Conservation (phyloP, 1,140 invertebrate genomes). For the Macrocentrus cingulum region DNA sequence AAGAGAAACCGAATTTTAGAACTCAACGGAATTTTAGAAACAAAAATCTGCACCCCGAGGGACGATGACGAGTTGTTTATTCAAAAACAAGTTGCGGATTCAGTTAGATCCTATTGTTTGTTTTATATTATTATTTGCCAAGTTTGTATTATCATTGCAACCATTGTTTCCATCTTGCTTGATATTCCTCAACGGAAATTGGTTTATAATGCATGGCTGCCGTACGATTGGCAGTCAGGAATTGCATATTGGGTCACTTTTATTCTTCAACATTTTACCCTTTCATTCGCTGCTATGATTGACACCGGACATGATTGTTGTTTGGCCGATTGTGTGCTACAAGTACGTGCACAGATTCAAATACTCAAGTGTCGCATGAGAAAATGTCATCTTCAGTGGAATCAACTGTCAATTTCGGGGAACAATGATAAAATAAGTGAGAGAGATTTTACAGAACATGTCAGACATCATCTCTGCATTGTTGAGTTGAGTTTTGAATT, state of each 20-base stretch:
- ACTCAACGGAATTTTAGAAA: neutral
- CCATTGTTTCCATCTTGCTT: neutral
- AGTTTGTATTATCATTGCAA: neutral
- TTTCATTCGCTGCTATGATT: neutral
- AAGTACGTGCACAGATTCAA: slow-evolving; percentile 8
- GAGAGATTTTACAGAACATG: slow-evolving; percentile 6
- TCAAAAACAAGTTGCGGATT: neutral
- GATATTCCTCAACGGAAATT: neutral
- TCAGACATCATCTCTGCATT: slow-evolving; percentile 33
- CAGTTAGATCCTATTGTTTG: neutral
- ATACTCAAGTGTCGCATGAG: slow-evolving; percentile 6
- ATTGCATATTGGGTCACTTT: slow-evolving; percentile 4
- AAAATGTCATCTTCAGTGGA: neutral
- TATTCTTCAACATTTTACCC: neutral
- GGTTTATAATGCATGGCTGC: neutral
- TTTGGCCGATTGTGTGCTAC: slow-evolving; percentile 7
- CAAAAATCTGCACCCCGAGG: neutral
- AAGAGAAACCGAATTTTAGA: neutral
- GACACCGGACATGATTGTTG: slow-evolving; percentile 2
- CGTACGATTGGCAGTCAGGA: neutral
- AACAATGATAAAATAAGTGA: neutral
- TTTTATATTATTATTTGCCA: neutral
- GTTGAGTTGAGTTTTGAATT: slow-evolving; percentile 29
- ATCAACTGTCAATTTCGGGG: neutral
- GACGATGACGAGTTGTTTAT: neutral